These are phyloP conservation scores for Hylaeus volcanicus DNA, from an alignment of 1,140 invertebrate species.

Conservation along the genomic window DNA sequence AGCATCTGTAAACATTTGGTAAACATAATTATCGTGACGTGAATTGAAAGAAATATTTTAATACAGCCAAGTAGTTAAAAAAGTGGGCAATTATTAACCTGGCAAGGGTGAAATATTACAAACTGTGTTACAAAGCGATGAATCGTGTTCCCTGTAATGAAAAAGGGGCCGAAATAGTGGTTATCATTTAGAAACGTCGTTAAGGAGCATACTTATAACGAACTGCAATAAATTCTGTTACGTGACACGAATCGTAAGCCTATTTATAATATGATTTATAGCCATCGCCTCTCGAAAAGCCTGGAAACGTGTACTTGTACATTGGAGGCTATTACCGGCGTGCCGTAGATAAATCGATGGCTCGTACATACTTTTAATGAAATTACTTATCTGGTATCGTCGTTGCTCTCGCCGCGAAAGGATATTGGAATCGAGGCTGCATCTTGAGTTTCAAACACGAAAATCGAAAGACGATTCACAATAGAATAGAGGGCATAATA, in stretches of 20 bases:
- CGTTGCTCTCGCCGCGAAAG: neutral
- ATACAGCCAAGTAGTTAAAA: too few relatives aligned
- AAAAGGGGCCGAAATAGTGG: neutral
- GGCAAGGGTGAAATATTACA: too few relatives aligned
- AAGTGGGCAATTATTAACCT: too few relatives aligned
- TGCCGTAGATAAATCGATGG: neutral
- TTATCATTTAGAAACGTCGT: neutral
- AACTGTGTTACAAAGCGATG: neutral
- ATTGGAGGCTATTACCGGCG: neutral
- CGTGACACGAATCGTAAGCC: neutral
- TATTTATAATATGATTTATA: neutral
- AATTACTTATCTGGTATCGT: slow-evolving; percentile 17
- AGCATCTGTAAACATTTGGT: too few relatives aligned
- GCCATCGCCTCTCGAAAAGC: neutral
- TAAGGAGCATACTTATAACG: neutral
- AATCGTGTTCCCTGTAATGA: neutral
- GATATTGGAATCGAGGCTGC: slow-evolving; percentile 24
- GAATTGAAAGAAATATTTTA: too few relatives aligned
- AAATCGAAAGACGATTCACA: slow-evolving; percentile 15
- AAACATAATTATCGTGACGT: too few relatives aligned
- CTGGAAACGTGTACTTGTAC: neutral
- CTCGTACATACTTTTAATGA: slow-evolving; percentile 22
- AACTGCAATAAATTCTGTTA: neutral
- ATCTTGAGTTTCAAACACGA: slow-evolving; percentile 1
- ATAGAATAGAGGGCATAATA: slow-evolving; percentile 1